Percentiles rank a stretch among this genome's conserved stretches.
phyloP scores from a whole-genome alignment of 2,797 vertebrate genomes.

The Gymnocypris eckloni region DNA sequence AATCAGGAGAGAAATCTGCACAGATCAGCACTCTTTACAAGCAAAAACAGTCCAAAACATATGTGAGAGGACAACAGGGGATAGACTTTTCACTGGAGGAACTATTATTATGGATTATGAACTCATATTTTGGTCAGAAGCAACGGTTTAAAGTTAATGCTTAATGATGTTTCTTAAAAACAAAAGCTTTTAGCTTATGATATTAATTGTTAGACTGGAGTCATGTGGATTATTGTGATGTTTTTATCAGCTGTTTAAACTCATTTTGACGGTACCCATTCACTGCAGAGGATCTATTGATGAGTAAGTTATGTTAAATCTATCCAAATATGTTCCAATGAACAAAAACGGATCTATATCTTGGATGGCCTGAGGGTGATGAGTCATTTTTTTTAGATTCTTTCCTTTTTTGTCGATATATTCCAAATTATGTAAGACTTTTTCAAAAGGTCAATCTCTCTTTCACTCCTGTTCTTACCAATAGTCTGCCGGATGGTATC shows the following conservation, averaged over 20 bases:
- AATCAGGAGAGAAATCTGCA: not conserved
- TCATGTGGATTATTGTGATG: not conserved
- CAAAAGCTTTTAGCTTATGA: not conserved
- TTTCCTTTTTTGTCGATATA: not conserved
- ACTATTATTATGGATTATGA: not conserved
- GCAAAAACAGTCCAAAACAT: not conserved
- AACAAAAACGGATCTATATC: not conserved
- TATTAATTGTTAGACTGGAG: not conserved
- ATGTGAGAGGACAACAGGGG: not conserved
- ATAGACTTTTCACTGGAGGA: not conserved
- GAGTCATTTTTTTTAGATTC: too few species aligned
- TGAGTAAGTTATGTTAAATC: not conserved
- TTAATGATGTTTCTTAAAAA: not conserved
- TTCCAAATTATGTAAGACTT: not conserved
- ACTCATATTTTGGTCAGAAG: not conserved
- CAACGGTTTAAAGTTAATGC: not conserved
- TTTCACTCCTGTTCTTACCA: conserved; percentile 66
- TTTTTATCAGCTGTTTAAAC: not conserved
- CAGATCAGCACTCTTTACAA: not conserved
- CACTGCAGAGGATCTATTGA: not conserved
- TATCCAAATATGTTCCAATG: not conserved
- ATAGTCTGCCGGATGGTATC: conserved; percentile 80
- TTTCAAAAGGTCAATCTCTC: not conserved
- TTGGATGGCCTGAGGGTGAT: not conserved
- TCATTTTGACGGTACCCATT: not conserved